Conservation (phyloP, 2,113 vertebrate species). For the Mesocricetus auratus region DNA sequence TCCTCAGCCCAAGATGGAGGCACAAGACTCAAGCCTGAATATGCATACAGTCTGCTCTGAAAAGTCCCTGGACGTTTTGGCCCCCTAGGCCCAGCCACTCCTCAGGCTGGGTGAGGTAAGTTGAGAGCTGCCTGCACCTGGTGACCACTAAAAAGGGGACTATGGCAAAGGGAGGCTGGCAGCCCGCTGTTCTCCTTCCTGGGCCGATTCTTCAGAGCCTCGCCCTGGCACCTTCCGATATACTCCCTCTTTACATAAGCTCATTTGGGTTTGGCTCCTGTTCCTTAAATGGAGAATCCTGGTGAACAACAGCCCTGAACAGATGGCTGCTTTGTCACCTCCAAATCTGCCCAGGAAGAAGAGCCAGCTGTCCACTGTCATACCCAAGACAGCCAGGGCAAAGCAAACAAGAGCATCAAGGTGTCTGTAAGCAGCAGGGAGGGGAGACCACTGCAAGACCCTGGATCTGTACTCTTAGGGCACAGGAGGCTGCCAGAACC, state of each 20-base stretch:
- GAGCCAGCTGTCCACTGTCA: neutral
- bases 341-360: slow-evolving; percentile 14
- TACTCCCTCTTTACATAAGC: neutral
- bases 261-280: slow-evolving; percentile 9
- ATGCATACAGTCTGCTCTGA: neutral
- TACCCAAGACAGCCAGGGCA: neutral
- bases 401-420: neutral
- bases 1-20: neutral
- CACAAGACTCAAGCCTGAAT: neutral
- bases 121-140: neutral
- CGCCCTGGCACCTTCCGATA: neutral
- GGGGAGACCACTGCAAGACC: neutral
- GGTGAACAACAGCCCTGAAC: neutral
- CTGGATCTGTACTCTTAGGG: neutral
- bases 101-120: neutral
- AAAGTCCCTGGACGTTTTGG: neutral
- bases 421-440: neutral
- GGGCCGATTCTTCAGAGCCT: neutral
- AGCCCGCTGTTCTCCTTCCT: neutral
- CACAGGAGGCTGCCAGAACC: neutral
- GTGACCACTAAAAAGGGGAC: neutral
- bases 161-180: neutral
- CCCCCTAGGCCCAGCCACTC: neutral
- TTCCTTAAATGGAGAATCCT: slow-evolving; percentile 27
- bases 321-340: neutral